Conservation (phyloP, 2,797 vertebrate genomes). For the Thalassophryne amazonica region DNA sequence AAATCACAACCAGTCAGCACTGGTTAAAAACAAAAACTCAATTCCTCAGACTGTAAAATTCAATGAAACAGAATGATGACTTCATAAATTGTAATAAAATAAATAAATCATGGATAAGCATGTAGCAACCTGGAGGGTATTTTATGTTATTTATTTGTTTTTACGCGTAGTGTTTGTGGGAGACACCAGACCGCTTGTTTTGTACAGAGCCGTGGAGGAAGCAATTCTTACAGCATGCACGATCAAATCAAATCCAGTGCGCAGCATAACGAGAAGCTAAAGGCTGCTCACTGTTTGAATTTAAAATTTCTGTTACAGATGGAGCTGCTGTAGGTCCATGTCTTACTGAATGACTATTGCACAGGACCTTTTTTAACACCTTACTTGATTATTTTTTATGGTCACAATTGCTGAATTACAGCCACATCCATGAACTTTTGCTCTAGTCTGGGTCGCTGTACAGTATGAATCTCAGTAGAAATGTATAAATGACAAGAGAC, state of each 20-base stretch:
- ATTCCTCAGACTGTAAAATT: background rate
- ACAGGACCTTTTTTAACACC: no score
- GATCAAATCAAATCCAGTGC: conserved; percentile 3
- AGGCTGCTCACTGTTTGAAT: background rate
- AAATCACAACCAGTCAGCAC: background rate
- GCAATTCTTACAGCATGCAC: conserved; percentile 9
- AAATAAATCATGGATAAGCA: conserved; percentile 6
- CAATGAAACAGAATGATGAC: conserved; percentile 6
- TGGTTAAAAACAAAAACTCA: background rate
- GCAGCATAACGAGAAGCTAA: background rate
- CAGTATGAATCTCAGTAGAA: no score
- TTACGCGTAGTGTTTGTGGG: conserved; percentile 17
- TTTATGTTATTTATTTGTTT: conserved; percentile 13
- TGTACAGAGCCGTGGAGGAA: conserved; percentile 16
- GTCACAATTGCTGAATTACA: no score
- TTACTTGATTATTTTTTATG: no score
- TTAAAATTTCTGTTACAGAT: conserved; percentile 18
- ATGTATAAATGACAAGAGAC: no score
- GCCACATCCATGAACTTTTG: no score
- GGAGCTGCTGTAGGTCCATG: background rate
- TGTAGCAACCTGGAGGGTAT: conserved; percentile 2
- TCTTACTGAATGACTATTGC: background rate
- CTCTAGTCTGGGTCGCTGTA: no score
- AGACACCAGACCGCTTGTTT: conserved; percentile 17
- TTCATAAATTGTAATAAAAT: conserved; percentile 2